A percentile compares a stretch with the other conserved stretches of the same genome.
These are phyloP conservation scores for Galerucella pusilla DNA, from an alignment of 2,888 invertebrate species.

Conservation along the genomic window DNA sequence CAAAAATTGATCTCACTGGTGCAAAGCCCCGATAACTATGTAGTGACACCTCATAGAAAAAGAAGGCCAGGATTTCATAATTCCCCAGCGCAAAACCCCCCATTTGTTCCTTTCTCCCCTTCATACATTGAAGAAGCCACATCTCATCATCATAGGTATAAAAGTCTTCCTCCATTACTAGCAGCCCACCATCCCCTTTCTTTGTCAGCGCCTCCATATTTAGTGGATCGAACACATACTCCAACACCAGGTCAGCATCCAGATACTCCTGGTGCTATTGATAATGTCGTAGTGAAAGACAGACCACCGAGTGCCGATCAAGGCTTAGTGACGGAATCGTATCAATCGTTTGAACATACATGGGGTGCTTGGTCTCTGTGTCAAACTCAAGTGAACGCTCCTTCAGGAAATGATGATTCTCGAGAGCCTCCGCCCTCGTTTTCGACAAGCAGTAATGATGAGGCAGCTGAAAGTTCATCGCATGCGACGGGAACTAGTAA, in stretches of 20 bases:
- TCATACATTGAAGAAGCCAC: conserved; percentile 79
- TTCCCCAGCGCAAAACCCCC: conserved; percentile 87
- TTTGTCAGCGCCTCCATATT: conserved; percentile 79
- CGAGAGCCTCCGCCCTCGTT: conserved; percentile 58
- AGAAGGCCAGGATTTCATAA: conserved; percentile 88
- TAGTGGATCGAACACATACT: conserved; percentile 72
- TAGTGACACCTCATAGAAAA: conserved; percentile 88
- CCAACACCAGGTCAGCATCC: conserved; percentile 68
- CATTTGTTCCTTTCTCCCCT: conserved; percentile 85
- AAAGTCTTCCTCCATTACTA: conserved; percentile 68
- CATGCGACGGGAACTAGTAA: conserved; percentile 61
- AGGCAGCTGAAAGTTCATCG: conserved; percentile 64
- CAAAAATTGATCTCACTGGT: conserved; percentile 77
- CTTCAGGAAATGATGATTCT: conserved; percentile 55
- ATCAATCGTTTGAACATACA: conserved; percentile 65
- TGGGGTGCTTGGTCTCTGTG: conserved; percentile 76
- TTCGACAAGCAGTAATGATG: conserved; percentile 56
- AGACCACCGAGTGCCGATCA: conserved; percentile 78
- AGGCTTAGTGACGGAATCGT: conserved; percentile 67
- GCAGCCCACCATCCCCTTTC: conserved; percentile 77
- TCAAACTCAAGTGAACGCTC: conserved; percentile 73
- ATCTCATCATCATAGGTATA: conserved; percentile 72
- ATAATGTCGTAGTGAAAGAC: conserved; percentile 71
- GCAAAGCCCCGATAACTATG: conserved; percentile 82
- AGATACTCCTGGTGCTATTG: conserved; percentile 64